Conservation (phyloP, 2,888 invertebrate genomes). For the Petrophora chlorosata region DNA sequence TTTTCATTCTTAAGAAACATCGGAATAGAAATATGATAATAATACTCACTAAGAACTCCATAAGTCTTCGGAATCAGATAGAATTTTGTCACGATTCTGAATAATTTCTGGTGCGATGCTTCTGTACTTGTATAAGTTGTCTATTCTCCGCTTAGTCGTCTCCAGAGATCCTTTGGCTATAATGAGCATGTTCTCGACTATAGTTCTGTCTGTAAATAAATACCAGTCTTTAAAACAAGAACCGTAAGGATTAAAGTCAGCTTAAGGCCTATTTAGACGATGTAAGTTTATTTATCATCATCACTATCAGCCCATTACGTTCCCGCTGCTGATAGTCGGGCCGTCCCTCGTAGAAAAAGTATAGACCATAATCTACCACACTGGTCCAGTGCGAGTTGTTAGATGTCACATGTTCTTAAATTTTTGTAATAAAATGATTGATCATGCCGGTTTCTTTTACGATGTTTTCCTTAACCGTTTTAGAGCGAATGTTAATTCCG, state of each 20-base stretch:
- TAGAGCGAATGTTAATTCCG: no score
- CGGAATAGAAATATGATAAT: not conserved
- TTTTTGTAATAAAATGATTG: no score
- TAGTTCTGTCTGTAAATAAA: slow-evolving; percentile 49
- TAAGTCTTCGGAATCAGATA: slow-evolving; percentile 51
- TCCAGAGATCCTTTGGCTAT: slow-evolving; percentile 67
- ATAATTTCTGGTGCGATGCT: slow-evolving; percentile 60
- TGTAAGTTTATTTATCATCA: no score
- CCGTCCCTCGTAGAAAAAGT: no score
- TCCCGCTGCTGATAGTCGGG: no score
- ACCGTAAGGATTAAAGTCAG: not conserved
- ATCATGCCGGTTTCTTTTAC: no score
- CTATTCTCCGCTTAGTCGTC: slow-evolving; percentile 62
- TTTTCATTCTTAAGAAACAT: not conserved
- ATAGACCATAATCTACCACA: no score
- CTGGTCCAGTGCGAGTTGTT: no score
- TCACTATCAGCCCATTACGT: no score
- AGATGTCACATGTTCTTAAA: no score
- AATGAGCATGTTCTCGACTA: slow-evolving; percentile 59
- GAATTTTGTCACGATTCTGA: slow-evolving; percentile 52
- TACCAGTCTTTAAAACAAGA: not conserved
- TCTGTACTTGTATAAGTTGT: slow-evolving; percentile 62
- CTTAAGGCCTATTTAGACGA: no score
- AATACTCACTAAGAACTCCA: slow-evolving; percentile 64
- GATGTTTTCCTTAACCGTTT: no score